Conservation (phyloP, 1,140 invertebrate genomes). For the Bombus confusus region DNA sequence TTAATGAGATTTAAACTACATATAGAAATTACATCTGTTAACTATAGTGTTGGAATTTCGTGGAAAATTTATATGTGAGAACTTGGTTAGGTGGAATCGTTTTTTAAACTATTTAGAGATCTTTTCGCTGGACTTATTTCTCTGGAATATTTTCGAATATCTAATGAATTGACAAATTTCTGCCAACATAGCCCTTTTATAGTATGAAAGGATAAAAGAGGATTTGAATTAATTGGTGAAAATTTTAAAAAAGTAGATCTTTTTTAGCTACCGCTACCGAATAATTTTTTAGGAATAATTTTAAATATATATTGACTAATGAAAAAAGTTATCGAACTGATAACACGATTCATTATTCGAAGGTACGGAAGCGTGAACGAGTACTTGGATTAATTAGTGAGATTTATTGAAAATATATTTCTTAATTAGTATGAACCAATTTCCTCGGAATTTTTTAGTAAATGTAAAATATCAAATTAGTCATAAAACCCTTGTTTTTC, state of each 20-base stretch:
- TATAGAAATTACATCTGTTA: not conserved
- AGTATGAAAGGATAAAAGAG: not conserved
- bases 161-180: not conserved
- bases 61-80: too few relatives aligned
- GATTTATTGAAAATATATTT: not conserved
- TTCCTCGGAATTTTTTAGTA: not conserved
- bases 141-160: not conserved
- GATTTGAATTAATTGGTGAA: not conserved
- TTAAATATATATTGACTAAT: not conserved
- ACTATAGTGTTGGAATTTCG: not conserved
- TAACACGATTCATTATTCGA: not conserved
- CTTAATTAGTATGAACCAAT: not conserved
- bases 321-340: not conserved
- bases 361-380: not conserved
- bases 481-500: not conserved
- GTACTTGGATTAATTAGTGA: not conserved
- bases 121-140: too few relatives aligned
- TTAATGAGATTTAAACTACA: not conserved
- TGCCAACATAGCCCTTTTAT: not conserved
- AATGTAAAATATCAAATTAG: not conserved
- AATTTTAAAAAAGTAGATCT: not conserved
- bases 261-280: not conserved
- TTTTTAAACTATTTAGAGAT: not conserved
- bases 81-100: not conserved
- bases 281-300: not conserved